Base-by-base conservation (phyloP, 2,113 vertebrate species). In the Phocoena sinus region DNA sequence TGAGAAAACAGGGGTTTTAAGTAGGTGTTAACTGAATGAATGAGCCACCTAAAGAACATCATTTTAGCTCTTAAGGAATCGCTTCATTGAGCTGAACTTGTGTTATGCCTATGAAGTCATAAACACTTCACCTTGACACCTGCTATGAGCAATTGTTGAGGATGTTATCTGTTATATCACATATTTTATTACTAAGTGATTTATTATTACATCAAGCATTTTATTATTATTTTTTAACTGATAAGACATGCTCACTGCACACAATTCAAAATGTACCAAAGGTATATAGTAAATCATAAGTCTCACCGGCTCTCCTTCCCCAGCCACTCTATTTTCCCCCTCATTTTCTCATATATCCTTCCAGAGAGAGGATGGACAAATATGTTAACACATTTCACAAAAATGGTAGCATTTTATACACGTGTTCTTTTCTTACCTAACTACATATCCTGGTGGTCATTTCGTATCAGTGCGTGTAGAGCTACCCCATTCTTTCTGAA, bases 261-360 rank as follows among this genome's bases (percentile, higher is more conserved):
- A 88, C 21, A 62, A 25, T 38, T 44, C 36, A 53, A 44, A 82
- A 88, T n/a, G 20, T 8, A 44, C n/a, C n/a, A 62, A 74, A 68
- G 9, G 21, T 36, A 1, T 38, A 21, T 1, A 68, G 33, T 20
- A 5, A 44, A 13, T 58, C 1, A 0, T 14, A 36, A 41, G 13
- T n/a, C 67, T 81, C 50, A 50, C 13, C 38, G 17, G 15, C 28
- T 28, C 18, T 47, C 50, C 65, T 53, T 1, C 47, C 80, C 26
- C 28, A 53, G 36, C 4, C 25, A 33, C n/a, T 36, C 71, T 1
- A 1, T 47, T 26, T 12, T 21, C 11, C 56, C 33, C 36, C 28
- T 17, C n/a, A 17, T 62, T 53, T 70, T 44, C 76, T 94, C 50
- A 2, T 15, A 31, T 10, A 33, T 25, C 73, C 23, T 50, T 85